These are phyloP conservation scores for Dasypus novemcinctus DNA, from an alignment of 2,113 vertebrate genomes.

Conservation along the genomic window DNA sequence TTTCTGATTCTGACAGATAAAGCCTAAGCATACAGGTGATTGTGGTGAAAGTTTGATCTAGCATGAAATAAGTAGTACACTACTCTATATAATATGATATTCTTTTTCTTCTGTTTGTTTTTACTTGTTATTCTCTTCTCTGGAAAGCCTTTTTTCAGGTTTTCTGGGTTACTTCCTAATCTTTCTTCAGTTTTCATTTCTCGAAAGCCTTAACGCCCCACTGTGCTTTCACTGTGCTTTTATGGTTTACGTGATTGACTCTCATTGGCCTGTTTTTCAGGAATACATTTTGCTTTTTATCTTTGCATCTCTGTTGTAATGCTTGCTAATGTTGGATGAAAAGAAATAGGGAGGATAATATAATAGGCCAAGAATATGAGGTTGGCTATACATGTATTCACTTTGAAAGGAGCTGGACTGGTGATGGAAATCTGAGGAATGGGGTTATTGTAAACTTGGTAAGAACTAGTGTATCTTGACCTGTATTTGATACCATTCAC, in stretches of 20 bases:
- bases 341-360: background rate
- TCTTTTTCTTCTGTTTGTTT: background rate
- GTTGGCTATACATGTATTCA: background rate
- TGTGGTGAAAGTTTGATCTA: background rate
- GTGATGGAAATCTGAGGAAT: background rate
- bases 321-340: constrained; percentile 17
- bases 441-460: background rate
- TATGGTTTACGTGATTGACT: background rate
- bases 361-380: background rate
- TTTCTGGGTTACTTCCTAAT: background rate
- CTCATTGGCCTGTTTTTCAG: background rate
- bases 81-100: background rate
- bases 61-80: background rate
- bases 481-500: background rate
- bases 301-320: constrained; percentile 8
- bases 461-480: background rate
- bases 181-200: background rate
- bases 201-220: background rate
- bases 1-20: background rate
- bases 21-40: background rate
- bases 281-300: constrained; percentile 18
- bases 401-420: background rate
- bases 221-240: background rate
- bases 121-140: constrained; percentile 5
- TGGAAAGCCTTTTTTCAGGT: background rate